These are phyloP conservation scores for Cataglyphis cursor DNA, from an alignment of 2,888 invertebrate species.

Conservation along the genomic window DNA sequence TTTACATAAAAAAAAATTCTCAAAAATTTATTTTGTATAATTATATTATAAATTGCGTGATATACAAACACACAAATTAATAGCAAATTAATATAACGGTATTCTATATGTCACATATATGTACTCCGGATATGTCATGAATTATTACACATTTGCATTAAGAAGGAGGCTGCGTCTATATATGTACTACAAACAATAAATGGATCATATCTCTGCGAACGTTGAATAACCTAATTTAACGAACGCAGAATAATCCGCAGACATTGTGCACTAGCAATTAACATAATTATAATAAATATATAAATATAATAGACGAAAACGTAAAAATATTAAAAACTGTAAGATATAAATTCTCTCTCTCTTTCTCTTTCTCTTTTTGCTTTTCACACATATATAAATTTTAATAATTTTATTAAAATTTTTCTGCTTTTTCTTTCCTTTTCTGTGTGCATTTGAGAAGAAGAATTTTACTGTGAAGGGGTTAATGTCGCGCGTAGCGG, in stretches of 20 bases:
- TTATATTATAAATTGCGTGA: background rate
- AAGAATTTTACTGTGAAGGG: constrained; percentile 13
- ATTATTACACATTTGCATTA: constrained; percentile 15
- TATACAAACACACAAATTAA: background rate
- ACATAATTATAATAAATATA: background rate
- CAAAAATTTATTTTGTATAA: background rate
- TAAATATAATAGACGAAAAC: background rate
- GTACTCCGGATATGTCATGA: background rate
- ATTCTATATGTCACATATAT: background rate
- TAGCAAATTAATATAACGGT: background rate
- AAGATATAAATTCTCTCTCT: background rate
- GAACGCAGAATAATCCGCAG: background rate
- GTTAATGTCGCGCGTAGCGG: constrained; percentile 42
- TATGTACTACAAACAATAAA: background rate
- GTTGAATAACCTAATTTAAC: constrained; percentile 28
- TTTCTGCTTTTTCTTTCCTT: background rate
- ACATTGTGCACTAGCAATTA: background rate
- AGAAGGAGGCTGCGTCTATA: background rate
- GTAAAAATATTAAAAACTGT: background rate
- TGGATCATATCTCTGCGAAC: background rate
- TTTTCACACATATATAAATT: background rate
- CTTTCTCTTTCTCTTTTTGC: background rate
- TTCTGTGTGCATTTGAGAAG: background rate
- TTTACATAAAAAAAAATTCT: background rate
- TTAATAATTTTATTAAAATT: background rate